Base-by-base conservation (phyloP, 2,888 invertebrate species). In the Tipula lateralis region DNA sequence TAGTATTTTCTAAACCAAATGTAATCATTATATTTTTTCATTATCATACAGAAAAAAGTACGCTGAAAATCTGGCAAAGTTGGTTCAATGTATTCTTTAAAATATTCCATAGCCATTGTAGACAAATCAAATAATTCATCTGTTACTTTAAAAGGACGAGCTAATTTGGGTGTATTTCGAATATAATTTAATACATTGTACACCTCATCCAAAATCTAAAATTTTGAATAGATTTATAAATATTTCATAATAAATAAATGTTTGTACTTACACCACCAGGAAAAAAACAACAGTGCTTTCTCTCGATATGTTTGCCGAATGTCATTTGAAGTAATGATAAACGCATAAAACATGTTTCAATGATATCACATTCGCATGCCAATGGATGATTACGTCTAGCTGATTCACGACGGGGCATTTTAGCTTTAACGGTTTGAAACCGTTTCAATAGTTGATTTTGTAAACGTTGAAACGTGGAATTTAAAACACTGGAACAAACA, bases 61-160 rank as follows among this genome's bases (percentile, higher is more conserved):
- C 66, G 66, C 24, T 95, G 95, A 86, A 97, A 95, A 90, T 96
- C 96, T 44, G 97, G 97, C 88, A 97, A 91, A 87, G 94, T 94
- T 6, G 97, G 96, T 89, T 97, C 97, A 89, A 98, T 96, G 88
- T 95, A 94, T 90, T 98, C 97, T 89, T 97, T 97, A 90, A 98
- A 98, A 90, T 97, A 97, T 91, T 98, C 98, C 97, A 98, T 97
- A 39, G 98, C 98, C 98, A 98, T 98, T 50, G 97, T 97, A 50
- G 97, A 97, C 86, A 98, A 92, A 91, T 98, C 98, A 91, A 97
- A 96, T 85, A 98, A 91, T 90, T 98, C 97, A 91, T 97, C 97
- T 7, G 97, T 96, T 85, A 98, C 96, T 91, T 97, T 96, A 90
- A 96, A 97, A 83, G 97, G 96, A 88, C 96, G 92, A 86, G 95